phyloP scores from a whole-genome alignment of 2,888 invertebrate genomes.

The Bombylius discolor region DNA sequence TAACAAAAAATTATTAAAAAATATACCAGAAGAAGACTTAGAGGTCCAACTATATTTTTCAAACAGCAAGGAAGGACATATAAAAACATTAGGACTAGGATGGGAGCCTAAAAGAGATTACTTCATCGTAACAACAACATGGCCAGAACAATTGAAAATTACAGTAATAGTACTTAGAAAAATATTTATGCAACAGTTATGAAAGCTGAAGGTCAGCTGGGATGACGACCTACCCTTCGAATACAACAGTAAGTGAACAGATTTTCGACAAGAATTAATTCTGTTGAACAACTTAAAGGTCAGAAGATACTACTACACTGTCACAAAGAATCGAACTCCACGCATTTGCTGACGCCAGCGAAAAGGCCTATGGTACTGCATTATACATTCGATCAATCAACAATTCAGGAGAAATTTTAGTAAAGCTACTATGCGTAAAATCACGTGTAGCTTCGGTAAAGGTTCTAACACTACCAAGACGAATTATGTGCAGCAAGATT shows the following conservation, averaged over 20 bases:
- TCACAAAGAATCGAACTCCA: too few species aligned
- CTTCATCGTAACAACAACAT: background rate
- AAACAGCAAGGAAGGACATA: background rate
- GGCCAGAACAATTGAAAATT: background rate
- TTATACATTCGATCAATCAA: conserved; percentile 6
- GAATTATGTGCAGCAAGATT: conserved; percentile 12
- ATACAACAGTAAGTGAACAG: too few species aligned
- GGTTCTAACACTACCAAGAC: conserved; percentile 14
- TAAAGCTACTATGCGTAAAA: conserved; percentile 4
- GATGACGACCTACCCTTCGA: too few species aligned
- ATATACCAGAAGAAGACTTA: too few species aligned
- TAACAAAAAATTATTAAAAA: too few species aligned
- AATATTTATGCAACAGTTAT: conserved; percentile 4
- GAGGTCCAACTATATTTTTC: too few species aligned
- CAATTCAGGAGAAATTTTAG: background rate
- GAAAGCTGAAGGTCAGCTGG: too few species aligned
- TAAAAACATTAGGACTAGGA: background rate
- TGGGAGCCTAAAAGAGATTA: background rate
- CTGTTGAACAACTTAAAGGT: too few species aligned
- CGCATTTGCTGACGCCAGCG: too few species aligned
- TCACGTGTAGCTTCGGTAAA: conserved; percentile 11
- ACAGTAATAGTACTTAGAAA: background rate
- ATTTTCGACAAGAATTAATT: too few species aligned
- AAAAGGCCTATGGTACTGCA: background rate
- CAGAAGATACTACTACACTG: too few species aligned